Evolutionary conservation across 1,140 invertebrate genomes (phyloP).

Genomic region (Melipona quadrifasciata): DNA sequence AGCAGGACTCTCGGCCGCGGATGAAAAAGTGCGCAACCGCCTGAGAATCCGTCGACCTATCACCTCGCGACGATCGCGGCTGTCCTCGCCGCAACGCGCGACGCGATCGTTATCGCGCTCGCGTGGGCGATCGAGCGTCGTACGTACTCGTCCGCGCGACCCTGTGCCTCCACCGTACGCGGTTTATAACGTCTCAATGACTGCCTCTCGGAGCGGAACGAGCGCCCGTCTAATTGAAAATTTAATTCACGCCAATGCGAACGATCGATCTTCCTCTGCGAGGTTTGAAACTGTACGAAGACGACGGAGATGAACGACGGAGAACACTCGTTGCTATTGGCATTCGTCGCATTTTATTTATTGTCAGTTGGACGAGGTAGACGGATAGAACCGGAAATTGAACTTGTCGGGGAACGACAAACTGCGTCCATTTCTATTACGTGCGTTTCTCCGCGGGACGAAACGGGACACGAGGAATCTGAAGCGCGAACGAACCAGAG

Average conservation of each 20-base stretch:
- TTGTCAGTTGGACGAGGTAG: not conserved
- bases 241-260: not conserved
- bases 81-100: conserved; percentile 31
- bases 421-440: not conserved
- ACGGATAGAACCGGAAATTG: not conserved
- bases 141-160: not conserved
- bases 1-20: not conserved
- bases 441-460: not conserved
- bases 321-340: not conserved
- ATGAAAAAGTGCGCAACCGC: conserved; percentile 2
- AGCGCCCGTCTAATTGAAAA: not conserved
- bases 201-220: not conserved
- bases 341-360: not conserved
- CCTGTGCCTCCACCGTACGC: not conserved
- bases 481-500: conserved; percentile 31
- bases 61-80: conserved; percentile 30
- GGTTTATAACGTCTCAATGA: conserved; percentile 20
- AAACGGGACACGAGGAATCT: not conserved
- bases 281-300: not conserved
- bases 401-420: not conserved
- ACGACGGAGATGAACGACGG: not conserved
- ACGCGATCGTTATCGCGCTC: conserved; percentile 36
- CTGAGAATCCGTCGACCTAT: conserved; percentile 52
- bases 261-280: not conserved
- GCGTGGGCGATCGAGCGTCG: conserved; percentile 40